These are phyloP conservation scores for Tamias sibiricus DNA, from an alignment of 2,113 vertebrate genomes.

Conservation along the genomic window DNA sequence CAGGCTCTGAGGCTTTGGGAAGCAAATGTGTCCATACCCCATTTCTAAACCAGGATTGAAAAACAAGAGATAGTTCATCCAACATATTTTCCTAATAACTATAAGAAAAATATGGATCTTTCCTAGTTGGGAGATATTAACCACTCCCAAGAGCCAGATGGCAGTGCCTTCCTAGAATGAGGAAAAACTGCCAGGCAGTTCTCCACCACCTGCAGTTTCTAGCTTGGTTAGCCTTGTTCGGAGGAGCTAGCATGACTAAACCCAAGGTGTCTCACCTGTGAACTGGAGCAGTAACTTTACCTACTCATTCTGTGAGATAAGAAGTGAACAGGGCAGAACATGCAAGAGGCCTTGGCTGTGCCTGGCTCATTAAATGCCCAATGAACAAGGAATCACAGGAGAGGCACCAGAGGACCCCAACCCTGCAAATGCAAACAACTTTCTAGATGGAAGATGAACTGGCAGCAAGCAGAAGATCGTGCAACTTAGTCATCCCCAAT, in stretches of 20 bases:
- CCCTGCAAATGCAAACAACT: not conserved
- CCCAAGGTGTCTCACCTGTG: not conserved
- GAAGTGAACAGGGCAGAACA: not conserved
- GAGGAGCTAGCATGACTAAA: not conserved
- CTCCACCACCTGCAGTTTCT: not conserved
- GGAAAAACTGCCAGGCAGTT: not conserved
- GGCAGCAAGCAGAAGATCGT: not conserved
- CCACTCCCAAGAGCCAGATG: not conserved
- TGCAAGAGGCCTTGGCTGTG: not conserved
- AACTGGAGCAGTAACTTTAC: not conserved
- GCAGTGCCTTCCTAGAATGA: not conserved
- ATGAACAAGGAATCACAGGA: not conserved
- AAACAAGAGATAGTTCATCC: not conserved
- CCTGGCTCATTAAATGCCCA: not conserved
- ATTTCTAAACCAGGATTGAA: not conserved
- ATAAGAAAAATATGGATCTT: not conserved
- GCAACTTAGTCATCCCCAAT: not conserved
- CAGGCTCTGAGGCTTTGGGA: not conserved
- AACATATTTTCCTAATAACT: not conserved
- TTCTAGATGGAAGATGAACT: not conserved
- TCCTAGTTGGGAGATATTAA: not conserved
- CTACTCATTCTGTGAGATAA: not conserved
- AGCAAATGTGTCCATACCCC: not conserved
- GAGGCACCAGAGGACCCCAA: not conserved
- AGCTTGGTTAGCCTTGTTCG: not conserved